Base-by-base conservation (phyloP, 1,140 invertebrate genomes). In the Drosophila parabipectinata region DNA sequence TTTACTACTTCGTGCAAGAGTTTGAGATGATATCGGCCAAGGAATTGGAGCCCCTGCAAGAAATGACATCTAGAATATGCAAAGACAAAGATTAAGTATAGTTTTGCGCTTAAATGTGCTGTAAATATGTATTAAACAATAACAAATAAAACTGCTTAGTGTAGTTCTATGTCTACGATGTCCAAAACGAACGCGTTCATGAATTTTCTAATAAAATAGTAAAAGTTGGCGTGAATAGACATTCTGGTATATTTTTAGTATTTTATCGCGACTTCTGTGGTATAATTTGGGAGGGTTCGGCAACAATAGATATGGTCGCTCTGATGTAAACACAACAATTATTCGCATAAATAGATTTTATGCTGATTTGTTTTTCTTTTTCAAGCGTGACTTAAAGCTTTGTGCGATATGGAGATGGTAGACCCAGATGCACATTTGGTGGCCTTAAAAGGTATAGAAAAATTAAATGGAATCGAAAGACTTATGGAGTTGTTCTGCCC, bases 1-100 rank as follows among this genome's bases (percentile, higher is more conserved):
- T 98, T 92, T 99, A 98, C 90, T 99, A 98, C 92, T 99, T 99
- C 93, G 96, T 98, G 9, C 95, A 94, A 37, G 97, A 98, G 92
- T 98, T 98, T 89, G 95, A 97, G 78, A 92, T 99, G 67, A 95
- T 99, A 45, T 96, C 95, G 73, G 91, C 94, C 21, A 97, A 97
- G 91, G 98, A 99, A 92, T 92, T 99, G 60, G 97, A 98, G 92
- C 98, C 98, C 21, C 92, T 98, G 64, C 93, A 93, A 28, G 96
- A 96, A 92, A 96, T 96, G 95, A 96, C 95, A 28, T 90, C 93
- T 1, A 94, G 93, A 80, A 95, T 96, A 26, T 96, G 96, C 84
- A 95, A 94, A 72, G 82, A 85, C 44, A 81, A 77, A 61, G 74
- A 84, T 37, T 66, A 26, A 52, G 37, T 24, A 26, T 67, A 69